Conservation (phyloP, 1,140 invertebrate genomes). For the Zeugodacus cucurbitae region DNA sequence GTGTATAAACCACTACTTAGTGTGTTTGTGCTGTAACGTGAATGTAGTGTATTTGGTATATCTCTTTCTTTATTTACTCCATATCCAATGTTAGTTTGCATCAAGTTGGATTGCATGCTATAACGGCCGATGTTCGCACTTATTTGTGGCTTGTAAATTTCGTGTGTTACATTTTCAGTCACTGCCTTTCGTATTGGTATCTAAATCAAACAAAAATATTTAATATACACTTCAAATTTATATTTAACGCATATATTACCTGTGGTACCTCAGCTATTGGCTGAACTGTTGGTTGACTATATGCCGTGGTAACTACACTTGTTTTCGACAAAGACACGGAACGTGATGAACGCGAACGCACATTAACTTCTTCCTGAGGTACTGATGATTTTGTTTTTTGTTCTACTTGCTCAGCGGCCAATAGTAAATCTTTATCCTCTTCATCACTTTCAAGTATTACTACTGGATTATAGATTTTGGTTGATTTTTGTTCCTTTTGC, state of each 20-base stretch:
- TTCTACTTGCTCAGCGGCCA: not conserved
- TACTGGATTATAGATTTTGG: not conserved
- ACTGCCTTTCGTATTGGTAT: not conserved
- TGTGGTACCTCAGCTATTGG: not conserved
- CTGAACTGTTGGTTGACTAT: not conserved
- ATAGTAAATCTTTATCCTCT: not conserved
- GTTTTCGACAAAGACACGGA: conserved; percentile 13
- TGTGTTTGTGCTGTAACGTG: not conserved
- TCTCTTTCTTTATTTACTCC: not conserved
- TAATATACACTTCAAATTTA: not conserved
- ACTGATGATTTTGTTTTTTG: not conserved
- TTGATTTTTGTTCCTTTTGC: not conserved
- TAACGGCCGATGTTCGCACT: not conserved
- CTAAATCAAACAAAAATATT: not conserved
- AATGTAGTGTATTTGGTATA: not conserved
- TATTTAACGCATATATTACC: not conserved
- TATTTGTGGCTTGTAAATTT: not conserved
- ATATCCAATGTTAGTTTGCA: not conserved
- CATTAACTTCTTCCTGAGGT: not conserved
- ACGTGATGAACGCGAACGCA: not conserved
- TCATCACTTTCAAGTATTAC: conserved; percentile 22
- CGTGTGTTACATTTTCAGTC: not conserved
- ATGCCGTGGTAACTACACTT: not conserved
- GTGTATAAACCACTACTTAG: not conserved
- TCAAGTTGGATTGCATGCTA: not conserved